Evolutionary conservation across 2,797 vertebrate species (phyloP).

Genomic region (Sternarchorhynchus goeldii): DNA sequence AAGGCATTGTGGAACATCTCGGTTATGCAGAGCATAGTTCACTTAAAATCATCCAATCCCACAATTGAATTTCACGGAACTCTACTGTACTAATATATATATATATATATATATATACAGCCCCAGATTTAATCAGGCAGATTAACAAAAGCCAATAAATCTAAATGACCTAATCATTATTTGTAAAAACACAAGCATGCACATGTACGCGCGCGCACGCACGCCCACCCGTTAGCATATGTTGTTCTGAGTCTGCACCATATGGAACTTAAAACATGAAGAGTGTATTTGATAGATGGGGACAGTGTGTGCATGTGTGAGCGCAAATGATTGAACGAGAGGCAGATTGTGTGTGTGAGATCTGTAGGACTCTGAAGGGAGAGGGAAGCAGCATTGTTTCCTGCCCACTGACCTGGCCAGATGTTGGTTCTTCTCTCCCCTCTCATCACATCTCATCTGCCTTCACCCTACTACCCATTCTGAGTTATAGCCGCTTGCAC

Average conservation of each 20-base stretch:
- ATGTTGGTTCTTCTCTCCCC: conserved; percentile 58
- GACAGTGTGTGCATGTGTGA: background rate
- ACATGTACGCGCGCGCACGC: background rate
- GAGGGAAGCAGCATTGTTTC: conserved; percentile 62
- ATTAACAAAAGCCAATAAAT: conserved; percentile 24
- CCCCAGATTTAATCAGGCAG: background rate
- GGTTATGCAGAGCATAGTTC: conserved; percentile 36
- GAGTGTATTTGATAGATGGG: background rate
- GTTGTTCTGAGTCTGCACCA: conserved; percentile 1
- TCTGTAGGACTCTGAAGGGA: conserved; percentile 1
- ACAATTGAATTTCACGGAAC: background rate
- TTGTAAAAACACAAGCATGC: conserved; percentile 24
- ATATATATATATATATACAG: background rate
- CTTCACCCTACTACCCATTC: conserved; percentile 56
- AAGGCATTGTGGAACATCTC: conserved; percentile 55
- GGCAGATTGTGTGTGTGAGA: conserved; percentile 36
- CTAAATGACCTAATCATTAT: conserved; percentile 12
- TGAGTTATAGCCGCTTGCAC: too few relatives aligned
- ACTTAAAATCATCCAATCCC: conserved; percentile 23
- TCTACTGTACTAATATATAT: conserved; percentile 20
- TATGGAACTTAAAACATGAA: background rate
- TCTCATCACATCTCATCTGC: conserved; percentile 66
- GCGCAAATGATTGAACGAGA: background rate
- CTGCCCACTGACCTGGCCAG: conserved; percentile 57
- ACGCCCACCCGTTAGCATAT: conserved; percentile 13